phyloP scores from a whole-genome alignment of 2,888 invertebrate genomes.

The Andrena haemorrhoa region DNA sequence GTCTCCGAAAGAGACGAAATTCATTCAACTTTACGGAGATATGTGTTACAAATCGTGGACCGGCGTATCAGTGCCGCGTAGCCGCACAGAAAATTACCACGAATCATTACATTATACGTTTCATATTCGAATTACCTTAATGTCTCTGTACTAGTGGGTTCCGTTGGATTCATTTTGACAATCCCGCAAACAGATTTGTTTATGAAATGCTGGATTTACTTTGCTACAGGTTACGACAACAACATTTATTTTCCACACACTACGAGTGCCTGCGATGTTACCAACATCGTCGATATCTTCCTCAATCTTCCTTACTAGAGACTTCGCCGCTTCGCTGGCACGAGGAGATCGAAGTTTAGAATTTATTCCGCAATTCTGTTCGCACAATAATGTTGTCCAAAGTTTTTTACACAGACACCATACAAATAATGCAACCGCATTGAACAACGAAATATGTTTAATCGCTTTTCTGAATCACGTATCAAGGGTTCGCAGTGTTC shows the following conservation, averaged over 20 bases:
- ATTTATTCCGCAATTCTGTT: too few relatives aligned
- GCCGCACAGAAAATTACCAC: conserved; percentile 7
- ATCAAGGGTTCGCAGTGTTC: too few relatives aligned
- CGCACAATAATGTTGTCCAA: too few relatives aligned
- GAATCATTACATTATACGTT: background rate
- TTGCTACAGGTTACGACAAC: conserved; percentile 44
- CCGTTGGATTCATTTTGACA: conserved; percentile 77
- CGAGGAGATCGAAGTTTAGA: too few relatives aligned
- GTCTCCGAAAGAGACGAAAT: background rate
- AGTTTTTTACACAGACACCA: too few relatives aligned
- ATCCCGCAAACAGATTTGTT: conserved; percentile 12
- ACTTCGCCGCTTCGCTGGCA: background rate
- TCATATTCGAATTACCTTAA: conserved; percentile 73
- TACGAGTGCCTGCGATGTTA: conserved; percentile 6
- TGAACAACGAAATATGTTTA: too few relatives aligned
- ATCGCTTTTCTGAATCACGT: too few relatives aligned
- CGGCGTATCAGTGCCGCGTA: conserved; percentile 16
- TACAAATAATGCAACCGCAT: too few relatives aligned
- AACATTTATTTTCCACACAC: conserved; percentile 50
- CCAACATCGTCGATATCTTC: conserved; percentile 17
- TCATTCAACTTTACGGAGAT: conserved; percentile 6
- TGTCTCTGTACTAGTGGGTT: conserved; percentile 78
- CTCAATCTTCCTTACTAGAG: conserved; percentile 5
- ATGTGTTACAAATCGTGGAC: conserved; percentile 16
- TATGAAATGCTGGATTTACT: conserved; percentile 12